Conservation (phyloP, 2,113 vertebrate species). For the Tupaia tana region DNA sequence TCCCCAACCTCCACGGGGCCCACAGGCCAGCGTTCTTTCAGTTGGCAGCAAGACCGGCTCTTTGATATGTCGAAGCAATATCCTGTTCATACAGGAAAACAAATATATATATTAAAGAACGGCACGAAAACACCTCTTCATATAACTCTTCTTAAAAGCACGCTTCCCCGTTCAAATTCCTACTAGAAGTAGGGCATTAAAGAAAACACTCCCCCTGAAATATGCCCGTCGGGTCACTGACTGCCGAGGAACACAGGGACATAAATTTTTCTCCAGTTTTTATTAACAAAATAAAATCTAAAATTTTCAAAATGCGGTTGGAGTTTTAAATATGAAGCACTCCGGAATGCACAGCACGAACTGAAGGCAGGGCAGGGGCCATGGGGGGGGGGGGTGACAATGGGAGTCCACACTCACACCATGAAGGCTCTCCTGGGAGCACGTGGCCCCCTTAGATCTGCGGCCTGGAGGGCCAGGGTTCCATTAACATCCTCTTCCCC, state of each 20-base stretch:
- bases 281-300: constrained; percentile 75
- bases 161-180: constrained; percentile 60
- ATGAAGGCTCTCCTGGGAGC: constrained; percentile 33
- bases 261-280: constrained; percentile 42
- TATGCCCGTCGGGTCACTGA: constrained; percentile 40
- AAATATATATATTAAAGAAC: constrained; percentile 45
- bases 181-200: background rate
- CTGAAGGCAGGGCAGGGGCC: constrained; percentile 36
- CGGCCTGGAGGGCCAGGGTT: background rate
- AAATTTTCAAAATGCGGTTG: constrained; percentile 76
- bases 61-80: constrained; percentile 82
- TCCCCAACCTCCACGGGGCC: constrained; percentile 27
- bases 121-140: constrained; percentile 42
- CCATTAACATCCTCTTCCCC: background rate
- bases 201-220: constrained; percentile 58
- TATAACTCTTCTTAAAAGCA: constrained; percentile 29
- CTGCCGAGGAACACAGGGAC: constrained; percentile 54
- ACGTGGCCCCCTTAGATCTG: background rate
- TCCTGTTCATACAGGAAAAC: constrained; percentile 70
- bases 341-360: constrained; percentile 58
- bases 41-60: constrained; percentile 61
- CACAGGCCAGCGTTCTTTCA: constrained; percentile 14
- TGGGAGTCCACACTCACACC: accelerated
- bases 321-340: constrained; percentile 54
- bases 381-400: accelerated